Base-by-base conservation (phyloP, 2,797 vertebrate genomes). In the Schizopygopsis pylzovi region DNA sequence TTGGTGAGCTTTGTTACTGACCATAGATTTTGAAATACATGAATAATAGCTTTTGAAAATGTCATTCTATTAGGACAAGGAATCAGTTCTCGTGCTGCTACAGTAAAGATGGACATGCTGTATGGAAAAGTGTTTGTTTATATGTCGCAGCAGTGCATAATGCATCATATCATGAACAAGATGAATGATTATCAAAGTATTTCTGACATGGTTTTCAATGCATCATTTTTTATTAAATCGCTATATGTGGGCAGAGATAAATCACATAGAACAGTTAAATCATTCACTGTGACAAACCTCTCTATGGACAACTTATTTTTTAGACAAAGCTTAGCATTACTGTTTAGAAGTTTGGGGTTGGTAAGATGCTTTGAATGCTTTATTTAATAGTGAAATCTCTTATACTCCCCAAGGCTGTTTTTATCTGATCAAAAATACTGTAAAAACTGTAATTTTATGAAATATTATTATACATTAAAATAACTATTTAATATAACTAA, bases 91-190 rank as follows among this genome's bases (percentile, higher is more conserved):
- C 0, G 3, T 43, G 37, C 54, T 41, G 54, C 52, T 41, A n/a
- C 6, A 4, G 52, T 61, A 10, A 41, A 59, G 61, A 78, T 11
- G 10, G 37, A 16, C 54, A 43, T 78, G 59, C 37, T 79, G 76
- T n/a, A 43, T 18, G 54, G 37, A 2, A 79, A 61, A 79, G 54
- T 25, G 54, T 43, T 79, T 79, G 76, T 61, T 43, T 61, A 43
- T 61, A 59, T 61, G 59, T 78, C 15, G 13, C 54, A 43, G 76
- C 54, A 43, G 76, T 61, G 76, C 37, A 61, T 78, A 43, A 78
- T 78, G 54, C 22, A 41, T 61, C 76, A 78, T 61, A 61, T 59
- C 54, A 79, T 61, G 76, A 79, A 61, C 76, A 79, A 79, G 76
- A 79, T 79, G 37, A 61, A 79, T 79, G 54, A 59, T 79, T 79